phyloP scores from a whole-genome alignment of 2,888 invertebrate genomes.

The Periphyllus acericola region DNA sequence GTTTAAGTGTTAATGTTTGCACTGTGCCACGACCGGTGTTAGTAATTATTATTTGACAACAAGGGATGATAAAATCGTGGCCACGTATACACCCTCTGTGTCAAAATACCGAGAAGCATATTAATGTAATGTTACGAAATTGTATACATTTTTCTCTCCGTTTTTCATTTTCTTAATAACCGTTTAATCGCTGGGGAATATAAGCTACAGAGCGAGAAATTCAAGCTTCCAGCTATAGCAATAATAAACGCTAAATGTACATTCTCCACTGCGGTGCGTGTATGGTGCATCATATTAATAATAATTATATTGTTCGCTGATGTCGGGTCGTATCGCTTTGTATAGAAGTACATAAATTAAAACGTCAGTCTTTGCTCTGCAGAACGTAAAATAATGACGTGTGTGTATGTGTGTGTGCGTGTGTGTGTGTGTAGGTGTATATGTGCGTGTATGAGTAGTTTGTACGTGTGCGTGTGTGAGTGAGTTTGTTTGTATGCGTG shows the following conservation, averaged over 20 bases:
- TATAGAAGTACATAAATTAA: conserved; percentile 52
- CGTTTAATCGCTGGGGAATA: conserved; percentile 56
- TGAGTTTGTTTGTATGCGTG: not conserved
- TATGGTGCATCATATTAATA: conserved; percentile 44
- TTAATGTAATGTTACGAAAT: not conserved
- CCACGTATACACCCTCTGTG: not conserved
- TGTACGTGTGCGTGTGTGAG: not conserved
- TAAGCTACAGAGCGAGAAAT: conserved; percentile 21
- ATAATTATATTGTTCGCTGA: conserved; percentile 24
- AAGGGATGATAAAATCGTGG: conserved; percentile 8
- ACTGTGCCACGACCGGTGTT: too few species aligned
- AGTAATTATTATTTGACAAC: not conserved
- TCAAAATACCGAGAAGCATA: not conserved
- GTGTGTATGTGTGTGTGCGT: not conserved
- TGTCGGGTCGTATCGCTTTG: conserved; percentile 24
- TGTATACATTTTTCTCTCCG: conserved; percentile 24
- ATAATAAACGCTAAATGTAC: conserved; percentile 48
- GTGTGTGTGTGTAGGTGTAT: not conserved
- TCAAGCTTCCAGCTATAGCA: conserved; percentile 30
- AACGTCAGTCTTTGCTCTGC: conserved; percentile 9
- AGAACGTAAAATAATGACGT: not conserved
- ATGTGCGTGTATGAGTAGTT: not conserved
- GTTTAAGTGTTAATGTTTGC: too few species aligned
- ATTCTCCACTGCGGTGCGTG: conserved; percentile 9
- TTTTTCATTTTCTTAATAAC: conserved; percentile 61